These are phyloP conservation scores for Arctopsyche grandis DNA, from an alignment of 1,140 invertebrate genomes.

Conservation along the genomic window DNA sequence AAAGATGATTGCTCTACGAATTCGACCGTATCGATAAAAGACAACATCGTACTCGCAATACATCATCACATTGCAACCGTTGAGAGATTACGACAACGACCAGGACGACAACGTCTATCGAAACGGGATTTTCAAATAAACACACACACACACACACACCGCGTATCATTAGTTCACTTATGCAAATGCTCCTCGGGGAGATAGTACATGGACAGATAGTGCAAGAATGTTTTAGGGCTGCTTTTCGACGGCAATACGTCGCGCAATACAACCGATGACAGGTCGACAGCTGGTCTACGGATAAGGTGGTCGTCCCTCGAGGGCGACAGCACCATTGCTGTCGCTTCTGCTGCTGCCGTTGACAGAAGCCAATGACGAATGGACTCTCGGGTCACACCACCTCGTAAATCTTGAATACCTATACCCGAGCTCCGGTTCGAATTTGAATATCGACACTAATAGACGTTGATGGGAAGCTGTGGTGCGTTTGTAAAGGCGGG, in stretches of 20 bases:
- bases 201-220: conserved; percentile 5
- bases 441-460: conserved; percentile 22
- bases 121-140: too few relatives aligned
- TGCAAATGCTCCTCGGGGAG: conserved; percentile 20
- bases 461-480: conserved; percentile 9
- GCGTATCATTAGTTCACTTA: conserved; percentile 17
- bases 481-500: neutral
- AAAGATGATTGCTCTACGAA: too few relatives aligned
- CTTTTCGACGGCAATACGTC: conserved; percentile 15
- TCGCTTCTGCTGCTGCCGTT: too few relatives aligned
- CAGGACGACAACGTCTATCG: neutral
- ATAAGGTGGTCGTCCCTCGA: conserved; percentile 34
- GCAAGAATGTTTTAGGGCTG: conserved; percentile 18
- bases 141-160: too few relatives aligned
- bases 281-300: conserved; percentile 6
- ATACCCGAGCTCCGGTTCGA: neutral
- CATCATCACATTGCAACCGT: neutral
- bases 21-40: too few relatives aligned
- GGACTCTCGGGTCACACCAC: conserved; percentile 1
- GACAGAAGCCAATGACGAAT: conserved; percentile 10
- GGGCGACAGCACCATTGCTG: too few relatives aligned
- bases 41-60: neutral
- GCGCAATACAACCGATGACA: conserved; percentile 22
- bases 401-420: conserved; percentile 22
- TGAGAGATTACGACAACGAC: neutral